These are phyloP conservation scores for Cotesia glomerata DNA, from an alignment of 1,140 invertebrate genomes.

Conservation along the genomic window DNA sequence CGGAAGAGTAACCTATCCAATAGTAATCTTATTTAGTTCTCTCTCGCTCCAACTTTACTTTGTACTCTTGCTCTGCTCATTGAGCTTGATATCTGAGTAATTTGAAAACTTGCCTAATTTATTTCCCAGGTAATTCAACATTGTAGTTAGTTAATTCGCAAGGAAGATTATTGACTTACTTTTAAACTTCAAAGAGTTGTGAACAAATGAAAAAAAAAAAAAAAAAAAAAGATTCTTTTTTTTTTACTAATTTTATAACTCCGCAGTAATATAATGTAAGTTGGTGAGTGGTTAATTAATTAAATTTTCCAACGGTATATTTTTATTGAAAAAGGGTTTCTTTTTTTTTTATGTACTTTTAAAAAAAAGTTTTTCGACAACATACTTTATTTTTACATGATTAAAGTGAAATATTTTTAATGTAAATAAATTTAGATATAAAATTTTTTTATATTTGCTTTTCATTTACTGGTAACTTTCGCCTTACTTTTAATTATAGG, in stretches of 20 bases:
- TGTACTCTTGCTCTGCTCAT: neutral
- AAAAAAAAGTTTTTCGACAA: neutral
- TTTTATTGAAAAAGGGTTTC: neutral
- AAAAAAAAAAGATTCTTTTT: neutral
- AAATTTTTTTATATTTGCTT: conserved; percentile 13
- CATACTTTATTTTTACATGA: neutral
- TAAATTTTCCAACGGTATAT: neutral
- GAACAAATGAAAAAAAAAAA: too few species aligned
- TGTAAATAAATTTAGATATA: conserved; percentile 22
- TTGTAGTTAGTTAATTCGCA: neutral
- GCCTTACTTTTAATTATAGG: conserved; percentile 25
- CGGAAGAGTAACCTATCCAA: conserved; percentile 9
- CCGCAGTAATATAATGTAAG: neutral
- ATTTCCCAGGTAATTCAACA: conserved; percentile 10
- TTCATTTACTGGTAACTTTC: neutral
- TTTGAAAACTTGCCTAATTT: conserved; percentile 24
- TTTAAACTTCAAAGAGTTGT: neutral
- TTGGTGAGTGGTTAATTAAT: too few species aligned
- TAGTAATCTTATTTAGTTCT: conserved; percentile 15
- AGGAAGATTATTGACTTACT: too few species aligned
- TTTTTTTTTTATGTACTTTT: neutral
- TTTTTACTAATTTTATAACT: neutral
- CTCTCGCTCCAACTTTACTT: neutral
- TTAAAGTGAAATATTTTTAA: neutral
- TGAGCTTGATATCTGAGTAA: conserved; percentile 11